phyloP scores from a whole-genome alignment of 2,797 vertebrate species.

The Brachymystax lenok region DNA sequence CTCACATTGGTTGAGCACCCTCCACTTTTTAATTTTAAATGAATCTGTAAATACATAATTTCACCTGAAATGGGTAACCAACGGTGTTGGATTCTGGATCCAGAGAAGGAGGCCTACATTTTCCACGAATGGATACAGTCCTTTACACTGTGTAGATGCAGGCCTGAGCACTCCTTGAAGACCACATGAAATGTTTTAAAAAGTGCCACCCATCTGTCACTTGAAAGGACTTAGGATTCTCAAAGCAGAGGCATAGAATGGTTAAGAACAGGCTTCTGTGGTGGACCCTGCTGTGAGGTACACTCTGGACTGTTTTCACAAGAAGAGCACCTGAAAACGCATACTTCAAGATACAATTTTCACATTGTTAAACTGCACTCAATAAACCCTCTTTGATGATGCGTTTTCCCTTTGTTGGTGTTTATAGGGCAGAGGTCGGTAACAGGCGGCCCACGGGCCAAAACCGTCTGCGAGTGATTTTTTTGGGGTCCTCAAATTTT shows the following conservation, averaged over 20 bases:
- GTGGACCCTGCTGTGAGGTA: constrained; percentile 58
- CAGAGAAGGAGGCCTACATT: constrained; percentile 5
- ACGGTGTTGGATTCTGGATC: constrained; percentile 1
- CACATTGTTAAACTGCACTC: constrained; percentile 29
- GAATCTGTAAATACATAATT: background rate
- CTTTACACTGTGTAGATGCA: constrained; percentile 18
- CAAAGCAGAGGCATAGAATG: constrained; percentile 60
- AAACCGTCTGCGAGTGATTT: no score
- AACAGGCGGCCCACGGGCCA: no score
- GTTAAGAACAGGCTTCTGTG: constrained; percentile 65
- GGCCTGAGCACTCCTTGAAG: constrained; percentile 35
- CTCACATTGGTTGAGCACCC: no score
- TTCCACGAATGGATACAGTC: constrained; percentile 12
- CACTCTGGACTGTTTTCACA: constrained; percentile 43
- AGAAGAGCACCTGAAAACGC: constrained; percentile 42
- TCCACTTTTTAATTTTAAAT: no score
- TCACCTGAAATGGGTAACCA: constrained; percentile 13
- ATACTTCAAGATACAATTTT: constrained; percentile 45
- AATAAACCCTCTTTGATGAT: background rate
- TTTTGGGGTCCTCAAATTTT: no score
- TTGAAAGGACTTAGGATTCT: constrained; percentile 67
- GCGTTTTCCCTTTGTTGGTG: constrained; percentile 4
- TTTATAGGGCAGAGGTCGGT: no score
- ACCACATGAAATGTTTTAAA: constrained; percentile 59
- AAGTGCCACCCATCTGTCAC: constrained; percentile 71